Conservation (phyloP, 2,113 vertebrate genomes). For the Vireo altiloquus region DNA sequence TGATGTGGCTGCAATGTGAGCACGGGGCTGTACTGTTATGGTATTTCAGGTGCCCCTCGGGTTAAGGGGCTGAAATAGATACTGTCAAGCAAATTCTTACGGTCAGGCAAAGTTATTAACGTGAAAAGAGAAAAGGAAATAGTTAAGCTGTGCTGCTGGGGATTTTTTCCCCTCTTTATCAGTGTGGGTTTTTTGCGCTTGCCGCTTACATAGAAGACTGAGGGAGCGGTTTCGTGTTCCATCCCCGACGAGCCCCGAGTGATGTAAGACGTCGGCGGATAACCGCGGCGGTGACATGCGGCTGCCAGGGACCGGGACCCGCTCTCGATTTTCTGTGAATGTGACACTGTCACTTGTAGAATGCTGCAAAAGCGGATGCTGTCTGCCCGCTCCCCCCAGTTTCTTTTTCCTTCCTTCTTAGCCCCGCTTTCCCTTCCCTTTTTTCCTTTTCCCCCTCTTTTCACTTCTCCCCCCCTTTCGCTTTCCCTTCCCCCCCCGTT, state of each 20-base stretch:
- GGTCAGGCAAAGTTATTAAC: not conserved
- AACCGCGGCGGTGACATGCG: not conserved
- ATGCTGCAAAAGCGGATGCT: not conserved
- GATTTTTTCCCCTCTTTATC: not conserved
- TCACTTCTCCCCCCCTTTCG: too few species aligned
- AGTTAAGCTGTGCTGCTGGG: not conserved
- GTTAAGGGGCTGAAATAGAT: not conserved
- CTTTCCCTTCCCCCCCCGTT: not conserved
- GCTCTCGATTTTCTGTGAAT: not conserved
- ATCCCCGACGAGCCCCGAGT: not conserved
- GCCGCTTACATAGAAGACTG: not conserved
- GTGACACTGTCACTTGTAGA: not conserved
- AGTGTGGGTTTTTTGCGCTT: not conserved
- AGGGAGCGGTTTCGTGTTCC: not conserved
- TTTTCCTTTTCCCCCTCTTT: not conserved
- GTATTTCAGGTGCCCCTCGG: not conserved
- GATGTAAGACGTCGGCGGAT: not conserved
- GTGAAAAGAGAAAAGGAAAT: not conserved
- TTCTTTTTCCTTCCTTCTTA: not conserved
- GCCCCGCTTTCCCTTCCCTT: not conserved
- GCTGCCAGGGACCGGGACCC: not conserved
- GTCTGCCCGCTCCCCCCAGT: not conserved
- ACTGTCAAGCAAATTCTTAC: not conserved
- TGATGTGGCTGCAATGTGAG: not conserved
- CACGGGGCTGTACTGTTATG: accelerated